Percentiles rank a stretch among this genome's conserved stretches.
phyloP scores from a whole-genome alignment of 2,888 invertebrate species.

The Cephonodes hylas region DNA sequence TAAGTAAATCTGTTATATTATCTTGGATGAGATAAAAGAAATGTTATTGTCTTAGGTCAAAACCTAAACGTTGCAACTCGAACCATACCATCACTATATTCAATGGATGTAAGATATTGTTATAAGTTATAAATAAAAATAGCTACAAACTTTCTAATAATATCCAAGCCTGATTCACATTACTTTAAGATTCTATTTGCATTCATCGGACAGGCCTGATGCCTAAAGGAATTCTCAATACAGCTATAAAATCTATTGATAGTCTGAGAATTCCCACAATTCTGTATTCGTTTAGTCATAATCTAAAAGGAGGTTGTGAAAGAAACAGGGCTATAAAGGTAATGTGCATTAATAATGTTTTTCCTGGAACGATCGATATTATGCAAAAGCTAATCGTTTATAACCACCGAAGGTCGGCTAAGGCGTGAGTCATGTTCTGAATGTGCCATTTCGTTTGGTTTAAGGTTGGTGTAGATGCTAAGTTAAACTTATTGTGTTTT shows the following conservation, averaged over 20 bases:
- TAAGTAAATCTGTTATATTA: no score
- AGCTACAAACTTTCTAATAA: no score
- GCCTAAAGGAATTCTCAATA: no score
- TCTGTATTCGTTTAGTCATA: background rate
- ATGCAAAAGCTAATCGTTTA: constrained; percentile 62
- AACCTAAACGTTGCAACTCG: no score
- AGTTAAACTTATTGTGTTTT: background rate
- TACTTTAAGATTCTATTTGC: no score
- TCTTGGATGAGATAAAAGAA: no score
- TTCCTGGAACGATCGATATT: constrained; percentile 61
- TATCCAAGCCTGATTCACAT: no score
- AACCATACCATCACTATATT: no score
- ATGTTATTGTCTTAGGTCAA: no score
- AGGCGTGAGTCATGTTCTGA: constrained; percentile 55
- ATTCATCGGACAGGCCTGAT: no score
- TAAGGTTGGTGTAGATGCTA: background rate
- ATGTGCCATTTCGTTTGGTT: constrained; percentile 56
- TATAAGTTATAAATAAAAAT: no score
- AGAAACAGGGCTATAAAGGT: constrained; percentile 29
- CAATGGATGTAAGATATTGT: no score
- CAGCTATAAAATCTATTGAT: background rate
- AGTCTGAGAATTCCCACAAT: background rate
- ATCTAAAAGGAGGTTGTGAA: background rate
- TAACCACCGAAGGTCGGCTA: constrained; percentile 60
- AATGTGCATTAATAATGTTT: constrained; percentile 33